Base-by-base conservation (phyloP, 2,888 invertebrate genomes). In the Oithona nana region DNA sequence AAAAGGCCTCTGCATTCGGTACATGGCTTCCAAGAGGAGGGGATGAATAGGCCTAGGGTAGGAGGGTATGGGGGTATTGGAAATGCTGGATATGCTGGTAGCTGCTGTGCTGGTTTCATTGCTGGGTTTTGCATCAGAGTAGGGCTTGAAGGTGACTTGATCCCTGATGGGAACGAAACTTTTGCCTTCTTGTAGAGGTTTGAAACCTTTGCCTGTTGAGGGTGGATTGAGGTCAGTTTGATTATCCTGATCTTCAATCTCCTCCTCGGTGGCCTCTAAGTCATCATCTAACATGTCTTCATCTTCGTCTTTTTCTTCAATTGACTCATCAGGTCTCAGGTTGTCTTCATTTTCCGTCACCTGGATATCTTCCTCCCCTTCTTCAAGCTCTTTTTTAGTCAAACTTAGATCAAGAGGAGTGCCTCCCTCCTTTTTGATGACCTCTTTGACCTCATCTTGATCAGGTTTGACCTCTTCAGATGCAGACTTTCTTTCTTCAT, bases 41-140 rank as follows among this genome's bases (percentile, higher is more conserved):
- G 88, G 87, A 69, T 88, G 86, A 64, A 88, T 82, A 0, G 88
- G 86, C 71, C 84, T 79, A 0, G 90, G 89, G 69, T 87, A 89
- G 11, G 65, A 48, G 8, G 59, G 49, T 11, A 49, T 20, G 11
- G 16, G n/a, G 20, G 59, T 26, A 3, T 26, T 20, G 11, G 57
- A 57, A 20, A 8, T 20, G 6, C n/a, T 8, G 6, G 24, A 8
- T 20, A 20, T 13, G n/a, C 20, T 20, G 24, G 6, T 20, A 20
- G 52, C 24, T 13, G 11, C 16, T 11, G 24, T 22, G 3, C 24
- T 22, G 4, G 24, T 22, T 24, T 8, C 8, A 8, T 16, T 16
- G 20, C 39, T 30, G 11, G 22, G 39, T 4, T 39, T 39, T 4
- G 24, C 16, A 26, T 54, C 24, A 24, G 54, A 54, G 24, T 54